These are phyloP conservation scores for Drosophila bifasciata DNA, from an alignment of 1,140 invertebrate genomes.

Conservation along the genomic window DNA sequence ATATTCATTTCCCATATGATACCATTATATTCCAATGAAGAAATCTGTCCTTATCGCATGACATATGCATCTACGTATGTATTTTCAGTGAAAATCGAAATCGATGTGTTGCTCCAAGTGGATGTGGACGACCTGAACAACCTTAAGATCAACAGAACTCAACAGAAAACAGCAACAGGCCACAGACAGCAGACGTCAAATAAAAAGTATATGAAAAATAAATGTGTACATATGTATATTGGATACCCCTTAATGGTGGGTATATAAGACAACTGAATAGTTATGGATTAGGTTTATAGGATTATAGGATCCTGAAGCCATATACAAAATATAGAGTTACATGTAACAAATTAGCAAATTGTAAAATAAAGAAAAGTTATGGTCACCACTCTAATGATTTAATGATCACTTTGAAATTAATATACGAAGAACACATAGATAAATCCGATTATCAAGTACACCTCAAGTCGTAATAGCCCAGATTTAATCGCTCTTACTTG, in stretches of 20 bases:
- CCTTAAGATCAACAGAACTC: conserved; percentile 43
- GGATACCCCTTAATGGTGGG: not conserved
- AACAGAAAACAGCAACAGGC: not conserved
- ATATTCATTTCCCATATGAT: conserved; percentile 73
- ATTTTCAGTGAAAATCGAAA: conserved; percentile 69
- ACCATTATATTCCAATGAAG: conserved; percentile 62
- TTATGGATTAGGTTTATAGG: not conserved
- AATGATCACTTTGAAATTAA: not conserved
- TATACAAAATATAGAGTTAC: no score
- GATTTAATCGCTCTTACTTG: no score
- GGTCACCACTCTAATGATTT: no score
- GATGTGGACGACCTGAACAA: conserved; percentile 60
- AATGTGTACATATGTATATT: not conserved
- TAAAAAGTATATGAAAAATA: conserved; percentile 6
- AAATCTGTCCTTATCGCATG: conserved; percentile 36
- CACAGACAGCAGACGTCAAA: conserved; percentile 13
- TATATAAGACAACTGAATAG: not conserved
- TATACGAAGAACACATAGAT: not conserved
- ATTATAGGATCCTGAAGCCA: no score
- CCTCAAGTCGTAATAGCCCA: no score
- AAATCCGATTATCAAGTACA: no score
- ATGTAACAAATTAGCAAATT: no score
- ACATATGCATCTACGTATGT: not conserved
- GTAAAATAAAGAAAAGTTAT: no score
- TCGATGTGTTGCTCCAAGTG: conserved; percentile 50